phyloP scores from a whole-genome alignment of 2,113 vertebrate species.

The Pedionomus torquatus region DNA sequence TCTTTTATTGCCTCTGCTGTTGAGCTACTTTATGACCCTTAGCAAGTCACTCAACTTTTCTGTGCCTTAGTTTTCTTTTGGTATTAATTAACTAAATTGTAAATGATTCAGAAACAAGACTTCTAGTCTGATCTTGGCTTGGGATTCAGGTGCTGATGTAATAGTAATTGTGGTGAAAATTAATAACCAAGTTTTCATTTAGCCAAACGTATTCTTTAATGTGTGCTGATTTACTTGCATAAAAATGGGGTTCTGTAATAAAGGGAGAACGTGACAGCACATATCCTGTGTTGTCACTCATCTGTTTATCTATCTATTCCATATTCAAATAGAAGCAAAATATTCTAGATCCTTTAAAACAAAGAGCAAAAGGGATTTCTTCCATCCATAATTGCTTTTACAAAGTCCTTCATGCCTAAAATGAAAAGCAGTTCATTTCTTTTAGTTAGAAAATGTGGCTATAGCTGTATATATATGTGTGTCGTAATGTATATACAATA shows the following conservation, averaged over 20 bases:
- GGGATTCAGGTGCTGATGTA: neutral
- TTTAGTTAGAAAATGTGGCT: neutral
- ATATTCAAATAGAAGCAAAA: neutral
- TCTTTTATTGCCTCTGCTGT: conserved; percentile 19
- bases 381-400: neutral
- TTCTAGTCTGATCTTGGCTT: neutral
- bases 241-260: neutral
- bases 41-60: neutral
- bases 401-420: neutral
- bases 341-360: neutral
- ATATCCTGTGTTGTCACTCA: neutral
- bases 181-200: neutral
- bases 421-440: neutral
- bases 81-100: conserved; percentile 53
- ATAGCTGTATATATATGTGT: neutral
- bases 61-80: conserved; percentile 23
- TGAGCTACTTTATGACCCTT: conserved; percentile 31
- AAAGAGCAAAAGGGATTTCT: neutral
- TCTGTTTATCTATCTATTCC: neutral
- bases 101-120: conserved; percentile 18
- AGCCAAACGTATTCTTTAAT: neutral
- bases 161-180: neutral
- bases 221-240: neutral
- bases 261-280: neutral
- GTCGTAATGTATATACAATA: neutral